Base-by-base conservation (phyloP, 2,113 vertebrate genomes). In the Aramus guarauna region DNA sequence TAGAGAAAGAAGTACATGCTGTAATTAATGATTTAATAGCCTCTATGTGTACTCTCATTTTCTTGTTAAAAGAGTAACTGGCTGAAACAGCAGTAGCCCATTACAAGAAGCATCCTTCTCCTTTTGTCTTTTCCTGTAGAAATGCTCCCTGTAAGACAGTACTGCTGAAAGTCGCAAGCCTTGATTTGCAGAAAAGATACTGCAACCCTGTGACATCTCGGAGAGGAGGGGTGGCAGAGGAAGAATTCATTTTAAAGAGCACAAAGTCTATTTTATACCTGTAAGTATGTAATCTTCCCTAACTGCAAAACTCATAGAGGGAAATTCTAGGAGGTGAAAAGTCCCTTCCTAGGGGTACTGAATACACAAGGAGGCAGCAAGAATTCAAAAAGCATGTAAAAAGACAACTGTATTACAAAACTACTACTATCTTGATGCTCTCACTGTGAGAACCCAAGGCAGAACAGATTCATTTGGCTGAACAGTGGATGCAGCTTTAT, bases 391-490 rank as follows among this genome's bases (percentile, higher is more conserved):
- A 37, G 36, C 72, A 53, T 37, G 36, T 90, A 85, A 87, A 94
- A 90, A 80, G 69, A 76, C 52, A 77, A 85, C 72, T 88, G 64
- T 34, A 88, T 83, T 91, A 68, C 36, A 50, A 92, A 78, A 50
- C 74, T 76, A 63, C 37, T 55, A 50, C 27, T 82, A 83, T 56
- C 89, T 94, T 90, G 94, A 95, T 90, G 68, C 87, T 94, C 91
- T 94, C 92, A 95, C 81, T 91, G 87, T 73, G 77, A 91, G 92
- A 97, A 94, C 94, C 69, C 77, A 90, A 91, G 86, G 87, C 95
- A 96, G 94, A 97, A 96, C 66, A 91, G 73, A 97, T 83, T 95
- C 67, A 94, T 96, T 95, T 94, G 95, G 91, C 94, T 96, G 71
- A 96, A 69, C 41, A 76, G 66, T 94, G 89, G 94, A 87, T 95